A percentile compares a stretch with the other conserved stretches of the same genome.
Conservation (phyloP, 2,797 vertebrate species). For the Alauda arvensis region DNA sequence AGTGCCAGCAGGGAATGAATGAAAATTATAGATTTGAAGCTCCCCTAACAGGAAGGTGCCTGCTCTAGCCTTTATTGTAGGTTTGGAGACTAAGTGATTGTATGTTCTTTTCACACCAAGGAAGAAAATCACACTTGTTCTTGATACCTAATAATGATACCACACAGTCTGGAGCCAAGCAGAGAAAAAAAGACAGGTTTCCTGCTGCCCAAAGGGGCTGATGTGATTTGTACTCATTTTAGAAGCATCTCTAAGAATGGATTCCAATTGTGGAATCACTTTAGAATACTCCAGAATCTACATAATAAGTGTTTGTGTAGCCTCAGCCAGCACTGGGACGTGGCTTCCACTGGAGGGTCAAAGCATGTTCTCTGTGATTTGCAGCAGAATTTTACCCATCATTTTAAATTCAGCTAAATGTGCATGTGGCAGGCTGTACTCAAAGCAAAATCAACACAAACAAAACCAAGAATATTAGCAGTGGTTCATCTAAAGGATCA, state of each 20-base stretch:
- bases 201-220: background rate
- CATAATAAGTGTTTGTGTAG: background rate
- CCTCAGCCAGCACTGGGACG: background rate
- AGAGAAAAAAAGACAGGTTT: constrained; percentile 42
- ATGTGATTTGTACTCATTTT: background rate
- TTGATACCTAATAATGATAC: constrained; percentile 34
- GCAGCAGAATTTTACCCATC: background rate
- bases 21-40: constrained; percentile 30
- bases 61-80: constrained; percentile 24
- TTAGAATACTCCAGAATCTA: background rate
- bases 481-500: background rate
- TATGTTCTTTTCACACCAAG: constrained; percentile 59
- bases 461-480: constrained; percentile 33
- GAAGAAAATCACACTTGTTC: constrained; percentile 47
- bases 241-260: background rate
- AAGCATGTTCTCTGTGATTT: background rate
- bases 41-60: constrained; percentile 7
- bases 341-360: background rate
- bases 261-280: background rate
- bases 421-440: background rate
- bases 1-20: constrained; percentile 11
- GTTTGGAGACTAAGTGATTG: constrained; percentile 44
- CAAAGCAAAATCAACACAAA: constrained; percentile 39
- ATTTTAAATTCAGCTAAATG: constrained; percentile 16
- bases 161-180: constrained; percentile 43